Evolutionary conservation across 2,888 invertebrate species (phyloP).

Genomic region (Bombylius major): DNA sequence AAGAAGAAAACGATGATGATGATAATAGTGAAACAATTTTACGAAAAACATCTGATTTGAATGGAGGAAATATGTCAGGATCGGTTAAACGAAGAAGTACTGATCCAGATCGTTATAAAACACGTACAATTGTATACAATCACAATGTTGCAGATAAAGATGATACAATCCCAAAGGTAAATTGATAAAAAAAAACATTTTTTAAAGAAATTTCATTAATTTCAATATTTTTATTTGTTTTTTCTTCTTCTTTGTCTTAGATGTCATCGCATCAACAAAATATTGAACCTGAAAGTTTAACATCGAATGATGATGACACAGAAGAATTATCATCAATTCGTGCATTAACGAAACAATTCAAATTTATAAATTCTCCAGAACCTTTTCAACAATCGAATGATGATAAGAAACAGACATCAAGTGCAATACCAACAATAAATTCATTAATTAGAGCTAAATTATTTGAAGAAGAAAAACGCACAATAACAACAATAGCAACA

Average conservation of each 20-base stretch:
- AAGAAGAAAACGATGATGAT: neutral
- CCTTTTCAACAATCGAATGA: conserved; percentile 22
- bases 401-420: neutral
- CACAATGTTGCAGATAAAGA: neutral
- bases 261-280: conserved; percentile 1
- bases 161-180: neutral
- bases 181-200: too few species aligned
- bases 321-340: conserved; percentile 25
- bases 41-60: neutral
- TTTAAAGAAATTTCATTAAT: too few species aligned
- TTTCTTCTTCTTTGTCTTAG: conserved; percentile 3
- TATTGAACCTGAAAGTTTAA: conserved; percentile 13
- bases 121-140: conserved; percentile 44
- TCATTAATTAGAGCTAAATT: conserved; percentile 3
- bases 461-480: conserved; percentile 18
- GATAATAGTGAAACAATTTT: conserved; percentile 5
- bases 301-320: conserved; percentile 14
- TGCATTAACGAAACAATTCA: conserved; percentile 30
- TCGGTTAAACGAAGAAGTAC: conserved; percentile 39
- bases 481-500: conserved; percentile 25
- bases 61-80: neutral
- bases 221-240: neutral
- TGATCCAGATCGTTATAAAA: conserved; percentile 61
- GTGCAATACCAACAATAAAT: conserved; percentile 7
- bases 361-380: conserved; percentile 28